Percentiles rank a stretch among this genome's conserved stretches.
Conservation (phyloP, 2,888 invertebrate genomes). For the Phania funesta region DNA sequence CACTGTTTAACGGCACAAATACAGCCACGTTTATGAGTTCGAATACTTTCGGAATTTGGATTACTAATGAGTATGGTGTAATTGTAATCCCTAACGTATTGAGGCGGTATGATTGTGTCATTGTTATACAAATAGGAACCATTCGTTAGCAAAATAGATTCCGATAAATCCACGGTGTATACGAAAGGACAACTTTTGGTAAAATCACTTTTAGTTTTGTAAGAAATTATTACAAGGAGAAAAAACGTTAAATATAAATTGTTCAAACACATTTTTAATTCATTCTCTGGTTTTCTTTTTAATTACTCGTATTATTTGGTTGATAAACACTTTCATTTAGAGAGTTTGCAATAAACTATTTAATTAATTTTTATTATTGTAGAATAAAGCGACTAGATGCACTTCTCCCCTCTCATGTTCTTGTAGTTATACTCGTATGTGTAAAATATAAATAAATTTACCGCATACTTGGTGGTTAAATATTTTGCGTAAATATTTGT, state of each 20-base stretch:
- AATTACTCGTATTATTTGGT: neutral
- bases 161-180: constrained; percentile 21
- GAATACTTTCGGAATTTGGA: neutral
- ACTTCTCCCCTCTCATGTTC: neutral
- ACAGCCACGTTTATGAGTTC: constrained; percentile 42
- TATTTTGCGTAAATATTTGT: neutral
- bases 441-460: constrained; percentile 12
- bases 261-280: neutral
- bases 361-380: neutral
- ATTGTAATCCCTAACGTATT: constrained; percentile 11
- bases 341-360: constrained; percentile 2
- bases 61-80: constrained; percentile 9
- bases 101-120: constrained; percentile 20
- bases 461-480: neutral
- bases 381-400: neutral
- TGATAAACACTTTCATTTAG: neutral
- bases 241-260: neutral
- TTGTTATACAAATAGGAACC: constrained; percentile 48
- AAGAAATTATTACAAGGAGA: neutral
- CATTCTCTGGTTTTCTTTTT: neutral
- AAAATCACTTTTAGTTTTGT: neutral
- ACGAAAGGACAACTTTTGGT: constrained; percentile 16
- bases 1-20: constrained; percentile 47
- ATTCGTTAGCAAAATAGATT: neutral
- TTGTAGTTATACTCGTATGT: neutral